These are phyloP conservation scores for Parus major DNA, from an alignment of 2,113 vertebrate genomes.

Conservation along the genomic window DNA sequence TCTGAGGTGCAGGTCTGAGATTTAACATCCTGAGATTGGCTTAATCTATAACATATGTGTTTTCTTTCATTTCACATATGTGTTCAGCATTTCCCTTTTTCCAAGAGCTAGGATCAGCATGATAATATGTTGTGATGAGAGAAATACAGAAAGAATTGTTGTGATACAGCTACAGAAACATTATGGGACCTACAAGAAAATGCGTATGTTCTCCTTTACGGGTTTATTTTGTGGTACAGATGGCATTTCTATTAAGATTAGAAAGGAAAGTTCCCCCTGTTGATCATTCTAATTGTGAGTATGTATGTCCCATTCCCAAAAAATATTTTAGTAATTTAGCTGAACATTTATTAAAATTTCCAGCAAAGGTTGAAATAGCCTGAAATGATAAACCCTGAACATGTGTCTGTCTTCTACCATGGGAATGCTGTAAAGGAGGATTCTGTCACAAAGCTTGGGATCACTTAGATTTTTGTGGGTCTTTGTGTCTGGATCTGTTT, in stretches of 20 bases:
- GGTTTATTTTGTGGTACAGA: neutral
- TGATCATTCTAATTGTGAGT: neutral
- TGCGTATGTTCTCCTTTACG: neutral
- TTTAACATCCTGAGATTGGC: neutral
- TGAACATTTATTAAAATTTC: neutral
- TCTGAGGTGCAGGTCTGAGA: neutral
- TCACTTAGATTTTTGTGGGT: neutral
- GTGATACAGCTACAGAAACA: constrained; percentile 1
- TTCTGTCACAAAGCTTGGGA: neutral
- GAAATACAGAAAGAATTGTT: neutral
- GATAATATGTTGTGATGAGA: neutral
- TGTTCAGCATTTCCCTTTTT: constrained; percentile 17
- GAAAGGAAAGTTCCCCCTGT: neutral
- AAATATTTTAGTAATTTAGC: neutral
- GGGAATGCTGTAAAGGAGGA: neutral
- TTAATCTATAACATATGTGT: constrained; percentile 23
- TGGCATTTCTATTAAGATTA: neutral
- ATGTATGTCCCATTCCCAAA: too few species aligned
- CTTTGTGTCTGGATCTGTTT: constrained; percentile 48
- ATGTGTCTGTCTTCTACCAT: neutral
- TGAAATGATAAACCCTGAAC: neutral
- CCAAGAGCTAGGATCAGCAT: neutral
- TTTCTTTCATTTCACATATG: constrained; percentile 44
- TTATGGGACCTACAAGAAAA: neutral
- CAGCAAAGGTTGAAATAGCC: neutral